Percentiles rank a stretch among this genome's conserved stretches.
Conservation (phyloP, 2,888 invertebrate species). For the Allophyes oxyacanthae region DNA sequence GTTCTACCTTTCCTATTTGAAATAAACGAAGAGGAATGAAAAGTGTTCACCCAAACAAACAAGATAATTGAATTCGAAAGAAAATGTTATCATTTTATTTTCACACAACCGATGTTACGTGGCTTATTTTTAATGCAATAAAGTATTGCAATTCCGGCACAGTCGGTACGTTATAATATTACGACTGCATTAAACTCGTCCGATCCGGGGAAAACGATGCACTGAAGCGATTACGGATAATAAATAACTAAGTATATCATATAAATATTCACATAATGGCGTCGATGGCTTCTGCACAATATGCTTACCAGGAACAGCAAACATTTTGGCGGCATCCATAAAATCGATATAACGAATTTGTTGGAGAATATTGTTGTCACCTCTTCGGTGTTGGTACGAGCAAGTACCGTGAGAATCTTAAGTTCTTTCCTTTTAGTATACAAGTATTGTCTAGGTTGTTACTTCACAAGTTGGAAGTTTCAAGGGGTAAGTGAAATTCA, state of each 20-base stretch:
- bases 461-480: background rate
- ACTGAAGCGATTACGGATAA: constrained; percentile 50
- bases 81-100: background rate
- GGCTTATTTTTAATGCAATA: constrained; percentile 8
- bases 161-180: constrained; percentile 25
- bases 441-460: background rate
- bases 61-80: too few relatives aligned
- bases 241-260: constrained; percentile 15
- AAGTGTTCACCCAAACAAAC: too few relatives aligned
- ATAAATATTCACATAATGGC: constrained; percentile 27
- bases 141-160: constrained; percentile 10
- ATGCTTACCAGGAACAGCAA: constrained; percentile 16
- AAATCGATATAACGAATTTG: constrained; percentile 42
- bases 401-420: constrained; percentile 26
- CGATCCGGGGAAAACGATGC: constrained; percentile 43
- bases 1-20: too few relatives aligned
- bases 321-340: constrained; percentile 28
- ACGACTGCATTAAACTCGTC: constrained; percentile 53
- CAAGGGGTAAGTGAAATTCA: background rate
- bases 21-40: too few relatives aligned
- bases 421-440: constrained; percentile 19
- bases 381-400: constrained; percentile 33
- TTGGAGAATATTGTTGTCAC: constrained; percentile 41
- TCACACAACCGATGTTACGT: background rate
- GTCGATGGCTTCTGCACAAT: constrained; percentile 29